Percentiles rank a stretch among this genome's conserved stretches.
Evolutionary conservation across 2,888 invertebrate species (phyloP).

Genomic region (Cordilura impudica): DNA sequence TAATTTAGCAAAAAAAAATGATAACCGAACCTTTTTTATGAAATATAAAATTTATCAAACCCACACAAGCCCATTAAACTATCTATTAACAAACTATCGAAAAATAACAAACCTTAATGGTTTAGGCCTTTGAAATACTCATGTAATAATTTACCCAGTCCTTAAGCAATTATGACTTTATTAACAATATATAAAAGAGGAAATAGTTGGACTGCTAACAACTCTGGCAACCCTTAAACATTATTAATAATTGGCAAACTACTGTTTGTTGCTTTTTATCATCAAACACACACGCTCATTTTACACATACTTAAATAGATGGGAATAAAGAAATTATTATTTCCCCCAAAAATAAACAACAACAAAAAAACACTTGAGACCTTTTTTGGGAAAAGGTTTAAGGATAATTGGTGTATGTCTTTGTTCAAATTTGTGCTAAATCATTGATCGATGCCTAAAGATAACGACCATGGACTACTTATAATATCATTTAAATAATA

Average conservation of each 20-base stretch:
- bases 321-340: background rate
- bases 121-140: background rate
- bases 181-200: background rate
- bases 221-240: background rate
- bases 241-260: background rate
- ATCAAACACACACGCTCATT: background rate
- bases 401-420: constrained; percentile 7
- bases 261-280: background rate
- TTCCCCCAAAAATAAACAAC: background rate
- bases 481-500: background rate
- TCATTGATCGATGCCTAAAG: background rate
- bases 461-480: background rate
- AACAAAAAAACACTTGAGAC: background rate
- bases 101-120: background rate
- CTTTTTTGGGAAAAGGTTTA: constrained; percentile 9
- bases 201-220: background rate
- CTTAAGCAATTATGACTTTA: background rate
- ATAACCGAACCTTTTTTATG: too few species aligned
- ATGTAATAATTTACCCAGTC: background rate
- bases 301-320: too few species aligned
- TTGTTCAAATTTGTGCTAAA: background rate
- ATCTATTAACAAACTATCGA: background rate
- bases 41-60: background rate
- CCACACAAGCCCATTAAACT: background rate
- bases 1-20: too few species aligned